Evolutionary conservation across 2,888 invertebrate species (phyloP).

Genomic region (Drosophila paucipuncta): DNA sequence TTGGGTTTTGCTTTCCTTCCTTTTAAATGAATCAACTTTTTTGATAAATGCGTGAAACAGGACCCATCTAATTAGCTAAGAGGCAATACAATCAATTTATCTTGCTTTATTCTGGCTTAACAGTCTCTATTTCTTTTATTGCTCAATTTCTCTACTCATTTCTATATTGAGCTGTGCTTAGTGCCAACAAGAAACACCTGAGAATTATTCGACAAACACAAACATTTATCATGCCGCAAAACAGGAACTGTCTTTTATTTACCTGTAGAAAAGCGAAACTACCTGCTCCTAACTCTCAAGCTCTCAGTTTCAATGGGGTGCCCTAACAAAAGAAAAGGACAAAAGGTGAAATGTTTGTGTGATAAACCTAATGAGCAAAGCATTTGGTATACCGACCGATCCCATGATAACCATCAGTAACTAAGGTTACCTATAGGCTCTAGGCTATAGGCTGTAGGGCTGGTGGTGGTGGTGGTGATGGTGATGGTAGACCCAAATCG

Average conservation of each 20-base stretch:
- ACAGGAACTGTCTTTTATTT: constrained; percentile 51
- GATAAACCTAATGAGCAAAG: constrained; percentile 76
- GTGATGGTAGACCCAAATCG: constrained; percentile 31
- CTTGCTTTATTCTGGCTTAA: constrained; percentile 43
- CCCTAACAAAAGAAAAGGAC: constrained; percentile 38
- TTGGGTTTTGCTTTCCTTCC: neutral
- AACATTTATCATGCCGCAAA: constrained; percentile 66
- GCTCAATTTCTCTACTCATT: constrained; percentile 18
- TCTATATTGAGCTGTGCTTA: constrained; percentile 27
- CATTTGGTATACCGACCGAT: constrained; percentile 37
- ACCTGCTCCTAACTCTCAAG: constrained; percentile 43
- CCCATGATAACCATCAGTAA: constrained; percentile 49
- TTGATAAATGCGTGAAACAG: constrained; percentile 42
- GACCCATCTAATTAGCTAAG: constrained; percentile 44
- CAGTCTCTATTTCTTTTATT: constrained; percentile 2
- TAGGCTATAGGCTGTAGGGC: neutral
- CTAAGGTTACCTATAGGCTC: constrained; percentile 13
- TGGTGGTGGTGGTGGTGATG: neutral
- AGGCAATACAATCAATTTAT: constrained; percentile 39
- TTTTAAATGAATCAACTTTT: constrained; percentile 32
- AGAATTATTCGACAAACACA: constrained; percentile 29
- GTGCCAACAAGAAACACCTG: constrained; percentile 43
- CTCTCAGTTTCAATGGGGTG: constrained; percentile 30
- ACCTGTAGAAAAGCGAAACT: constrained; percentile 56
- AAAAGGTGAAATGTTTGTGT: constrained; percentile 75